Evolutionary conservation across 2,113 vertebrate species (phyloP).

Genomic region (Petromus typicus): DNA sequence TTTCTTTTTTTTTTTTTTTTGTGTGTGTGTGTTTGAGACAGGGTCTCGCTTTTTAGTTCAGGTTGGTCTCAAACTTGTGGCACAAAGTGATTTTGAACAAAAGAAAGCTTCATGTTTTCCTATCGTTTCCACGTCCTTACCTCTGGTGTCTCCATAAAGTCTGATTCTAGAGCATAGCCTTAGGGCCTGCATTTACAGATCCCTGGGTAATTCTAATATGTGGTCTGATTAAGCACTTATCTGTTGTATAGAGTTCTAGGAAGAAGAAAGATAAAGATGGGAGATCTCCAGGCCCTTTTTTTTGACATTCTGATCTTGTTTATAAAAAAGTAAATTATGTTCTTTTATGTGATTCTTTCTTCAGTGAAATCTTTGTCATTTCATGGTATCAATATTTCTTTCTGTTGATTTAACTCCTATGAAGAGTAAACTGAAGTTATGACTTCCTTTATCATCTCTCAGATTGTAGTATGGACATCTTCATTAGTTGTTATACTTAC

Average conservation of each 20-base stretch:
- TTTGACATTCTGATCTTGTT: neutral
- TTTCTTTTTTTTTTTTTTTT: too few species aligned
- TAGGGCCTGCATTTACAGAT: too few species aligned
- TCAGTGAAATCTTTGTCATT: neutral
- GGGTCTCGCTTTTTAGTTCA: too few species aligned
- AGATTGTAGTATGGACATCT: neutral
- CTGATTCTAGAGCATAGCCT: too few species aligned
- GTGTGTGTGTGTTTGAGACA: too few species aligned
- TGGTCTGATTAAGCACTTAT: neutral
- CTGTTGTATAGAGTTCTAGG: neutral
- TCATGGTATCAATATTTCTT: neutral
- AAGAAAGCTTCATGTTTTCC: too few species aligned
- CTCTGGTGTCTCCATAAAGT: too few species aligned
- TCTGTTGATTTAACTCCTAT: neutral
- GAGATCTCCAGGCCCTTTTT: neutral
- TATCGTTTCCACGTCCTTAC: too few species aligned
- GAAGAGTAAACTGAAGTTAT: neutral
- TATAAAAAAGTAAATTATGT: neutral
- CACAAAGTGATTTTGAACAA: too few species aligned
- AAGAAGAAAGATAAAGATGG: neutral
- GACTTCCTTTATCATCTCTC: neutral
- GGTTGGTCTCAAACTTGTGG: too few species aligned
- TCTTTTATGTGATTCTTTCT: conserved; percentile 1
- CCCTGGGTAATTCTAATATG: too few species aligned
- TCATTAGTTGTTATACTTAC: neutral